These are phyloP conservation scores for Spilarctia lutea DNA, from an alignment of 2,888 invertebrate species.

Conservation along the genomic window DNA sequence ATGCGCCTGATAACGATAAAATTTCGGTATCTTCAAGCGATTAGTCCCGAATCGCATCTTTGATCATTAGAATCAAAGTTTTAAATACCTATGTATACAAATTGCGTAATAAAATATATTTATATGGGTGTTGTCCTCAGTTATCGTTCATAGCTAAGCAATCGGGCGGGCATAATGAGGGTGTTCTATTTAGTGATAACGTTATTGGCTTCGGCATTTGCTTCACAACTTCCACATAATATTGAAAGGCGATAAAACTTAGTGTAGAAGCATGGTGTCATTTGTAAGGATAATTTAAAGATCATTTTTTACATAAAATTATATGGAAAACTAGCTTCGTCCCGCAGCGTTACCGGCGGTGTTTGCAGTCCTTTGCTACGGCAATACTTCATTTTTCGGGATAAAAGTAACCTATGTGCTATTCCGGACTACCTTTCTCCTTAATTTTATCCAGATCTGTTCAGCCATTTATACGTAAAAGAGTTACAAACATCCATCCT, in stretches of 20 bases:
- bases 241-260: background rate
- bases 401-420: too few species aligned
- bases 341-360: too few species aligned
- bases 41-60: conserved; percentile 56
- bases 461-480: too few species aligned
- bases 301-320: too few species aligned
- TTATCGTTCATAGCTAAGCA: conserved; percentile 52
- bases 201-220: conserved; percentile 57
- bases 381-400: too few species aligned
- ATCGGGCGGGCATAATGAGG: conserved; percentile 63
- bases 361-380: too few species aligned
- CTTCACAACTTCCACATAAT: conserved; percentile 54
- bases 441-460: too few species aligned
- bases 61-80: conserved; percentile 39
- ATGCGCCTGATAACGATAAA: background rate
- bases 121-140: conserved; percentile 54
- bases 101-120: conserved; percentile 42
- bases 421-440: too few species aligned
- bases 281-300: too few species aligned
- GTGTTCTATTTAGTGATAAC: conserved; percentile 60
- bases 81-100: conserved; percentile 41
- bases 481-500: too few species aligned
- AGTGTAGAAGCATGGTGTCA: too few species aligned
- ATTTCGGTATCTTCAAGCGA: conserved; percentile 22
- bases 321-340: too few species aligned